These are phyloP conservation scores for Bicyclus anynana DNA, from an alignment of 1,140 invertebrate species.

Conservation along the genomic window DNA sequence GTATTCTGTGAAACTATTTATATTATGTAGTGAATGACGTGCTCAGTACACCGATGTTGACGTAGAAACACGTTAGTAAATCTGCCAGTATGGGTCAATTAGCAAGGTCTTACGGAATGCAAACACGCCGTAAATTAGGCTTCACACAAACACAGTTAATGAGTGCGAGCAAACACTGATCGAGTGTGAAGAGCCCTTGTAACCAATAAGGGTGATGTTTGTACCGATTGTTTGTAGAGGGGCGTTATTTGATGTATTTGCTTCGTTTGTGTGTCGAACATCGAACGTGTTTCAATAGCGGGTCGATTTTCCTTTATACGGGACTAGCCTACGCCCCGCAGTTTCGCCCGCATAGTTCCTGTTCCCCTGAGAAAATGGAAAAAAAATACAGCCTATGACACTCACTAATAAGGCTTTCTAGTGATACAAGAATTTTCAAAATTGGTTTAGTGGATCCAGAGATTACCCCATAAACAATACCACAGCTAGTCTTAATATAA, in stretches of 20 bases:
- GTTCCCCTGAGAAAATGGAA: too few relatives aligned
- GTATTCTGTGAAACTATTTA: not conserved
- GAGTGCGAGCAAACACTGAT: conserved; percentile 56
- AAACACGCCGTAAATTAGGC: conserved; percentile 70
- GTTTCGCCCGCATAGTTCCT: too few relatives aligned
- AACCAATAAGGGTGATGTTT: conserved; percentile 51
- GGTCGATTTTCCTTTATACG: not conserved
- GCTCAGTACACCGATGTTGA: not conserved
- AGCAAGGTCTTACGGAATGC: conserved; percentile 44
- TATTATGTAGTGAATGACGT: not conserved
- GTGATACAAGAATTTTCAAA: too few relatives aligned
- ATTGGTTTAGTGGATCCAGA: too few relatives aligned
- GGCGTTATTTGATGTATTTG: conserved; percentile 57
- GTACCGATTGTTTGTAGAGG: conserved; percentile 56
- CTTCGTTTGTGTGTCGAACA: conserved; percentile 24
- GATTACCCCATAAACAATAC: too few relatives aligned
- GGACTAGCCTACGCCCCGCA: too few relatives aligned
- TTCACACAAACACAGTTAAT: conserved; percentile 67
- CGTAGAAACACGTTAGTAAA: not conserved
- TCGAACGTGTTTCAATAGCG: not conserved
- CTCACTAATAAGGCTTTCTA: too few relatives aligned
- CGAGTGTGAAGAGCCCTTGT: conserved; percentile 47
- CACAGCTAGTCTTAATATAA: too few relatives aligned
- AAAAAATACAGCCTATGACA: too few relatives aligned
- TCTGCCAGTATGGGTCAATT: conserved; percentile 52